These are phyloP conservation scores for Teleiodes luculella DNA, from an alignment of 2,888 invertebrate genomes.

Conservation along the genomic window DNA sequence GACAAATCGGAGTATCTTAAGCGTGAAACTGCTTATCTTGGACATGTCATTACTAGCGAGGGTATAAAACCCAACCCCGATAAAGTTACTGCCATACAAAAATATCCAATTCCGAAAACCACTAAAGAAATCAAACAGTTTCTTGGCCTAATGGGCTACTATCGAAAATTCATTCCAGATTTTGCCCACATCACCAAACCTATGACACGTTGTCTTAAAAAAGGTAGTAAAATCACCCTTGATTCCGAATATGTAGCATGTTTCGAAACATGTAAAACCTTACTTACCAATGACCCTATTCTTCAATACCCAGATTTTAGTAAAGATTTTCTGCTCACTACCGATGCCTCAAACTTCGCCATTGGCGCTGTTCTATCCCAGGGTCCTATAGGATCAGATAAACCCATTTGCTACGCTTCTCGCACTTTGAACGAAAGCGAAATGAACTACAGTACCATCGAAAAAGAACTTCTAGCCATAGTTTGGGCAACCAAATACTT, in stretches of 20 bases:
- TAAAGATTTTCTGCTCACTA: conserved; percentile 21
- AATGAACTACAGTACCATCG: conserved; percentile 27
- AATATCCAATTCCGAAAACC: conserved; percentile 1
- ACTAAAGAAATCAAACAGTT: background rate
- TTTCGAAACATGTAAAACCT: conserved; percentile 22
- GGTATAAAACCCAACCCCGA: no score
- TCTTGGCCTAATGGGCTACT: conserved; percentile 7
- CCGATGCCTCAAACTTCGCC: conserved; percentile 23
- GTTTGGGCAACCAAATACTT: background rate
- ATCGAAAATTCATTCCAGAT: conserved; percentile 18
- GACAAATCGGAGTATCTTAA: background rate
- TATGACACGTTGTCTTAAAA: conserved; percentile 12
- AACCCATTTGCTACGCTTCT: conserved; percentile 18
- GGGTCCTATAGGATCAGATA: conserved; percentile 18
- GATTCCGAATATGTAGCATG: conserved; percentile 8
- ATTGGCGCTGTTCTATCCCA: conserved; percentile 21
- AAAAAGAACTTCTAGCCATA: no score
- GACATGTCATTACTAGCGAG: no score
- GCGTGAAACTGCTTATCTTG: background rate
- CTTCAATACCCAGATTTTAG: conserved; percentile 22
- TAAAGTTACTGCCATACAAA: background rate
- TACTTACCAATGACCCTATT: background rate
- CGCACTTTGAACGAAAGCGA: conserved; percentile 29
- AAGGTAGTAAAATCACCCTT: conserved; percentile 11
- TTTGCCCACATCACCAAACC: conserved; percentile 17